Evolutionary conservation across 64 coral and sea anemone genomes (phyloP).

Genomic region (Stichodactyla helianthus): DNA sequence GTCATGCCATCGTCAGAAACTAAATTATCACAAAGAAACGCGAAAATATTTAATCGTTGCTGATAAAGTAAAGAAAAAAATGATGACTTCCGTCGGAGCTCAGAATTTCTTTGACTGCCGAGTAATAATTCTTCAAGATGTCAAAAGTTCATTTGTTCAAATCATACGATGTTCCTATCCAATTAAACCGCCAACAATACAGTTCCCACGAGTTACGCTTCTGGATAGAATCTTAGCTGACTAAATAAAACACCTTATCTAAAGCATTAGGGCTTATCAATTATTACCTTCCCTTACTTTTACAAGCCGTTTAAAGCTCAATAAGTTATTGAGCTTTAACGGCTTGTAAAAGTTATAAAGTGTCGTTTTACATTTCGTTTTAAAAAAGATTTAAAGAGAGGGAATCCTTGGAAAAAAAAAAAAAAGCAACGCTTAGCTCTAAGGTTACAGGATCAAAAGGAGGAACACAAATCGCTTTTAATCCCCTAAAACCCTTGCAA

Average conservation of each 20-base stretch:
- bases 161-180: not conserved
- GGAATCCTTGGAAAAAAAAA: not conserved
- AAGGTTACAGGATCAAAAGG: slow-evolving; percentile 3
- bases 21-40: not conserved
- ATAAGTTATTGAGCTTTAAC: not conserved
- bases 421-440: not conserved
- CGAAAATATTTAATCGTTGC: too few relatives aligned
- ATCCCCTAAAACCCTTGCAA: not conserved
- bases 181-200: not conserved
- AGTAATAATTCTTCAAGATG: not conserved
- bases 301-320: too few relatives aligned
- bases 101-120: not conserved
- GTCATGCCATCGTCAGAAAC: not conserved
- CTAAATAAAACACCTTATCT: not conserved
- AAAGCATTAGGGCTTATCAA: not conserved
- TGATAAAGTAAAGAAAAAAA: too few relatives aligned
- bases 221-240: too few relatives aligned
- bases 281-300: not conserved
- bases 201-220: not conserved
- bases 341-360: not conserved
- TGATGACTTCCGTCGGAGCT: too few relatives aligned
- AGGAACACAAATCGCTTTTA: slow-evolving; percentile 8
- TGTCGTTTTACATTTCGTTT: not conserved
- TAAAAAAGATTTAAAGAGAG: not conserved
- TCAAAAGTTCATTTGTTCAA: slow-evolving; percentile 15